Base-by-base conservation (phyloP, 1,140 invertebrate genomes). In the Drosophila sp. region DNA sequence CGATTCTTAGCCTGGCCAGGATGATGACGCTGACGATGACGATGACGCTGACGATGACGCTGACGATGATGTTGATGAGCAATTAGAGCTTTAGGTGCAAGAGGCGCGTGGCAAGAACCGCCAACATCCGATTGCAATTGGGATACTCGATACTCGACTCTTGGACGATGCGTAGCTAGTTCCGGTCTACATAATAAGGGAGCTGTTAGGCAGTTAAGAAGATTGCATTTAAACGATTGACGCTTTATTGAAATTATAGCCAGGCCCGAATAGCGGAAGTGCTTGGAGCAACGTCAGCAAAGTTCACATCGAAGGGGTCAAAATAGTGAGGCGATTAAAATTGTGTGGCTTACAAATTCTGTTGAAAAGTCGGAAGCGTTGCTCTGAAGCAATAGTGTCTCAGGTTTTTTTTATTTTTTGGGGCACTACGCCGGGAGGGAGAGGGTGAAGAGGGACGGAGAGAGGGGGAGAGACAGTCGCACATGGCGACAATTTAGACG, bases 171-270 rank as follows among this genome's bases (percentile, higher is more conserved):
- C 45, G 38, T 43, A 54, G 62, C 70, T 75, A 81, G 81, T 84
- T 84, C 82, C 81, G 82, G 70, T 69, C 16, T 46, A 21, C 32
- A 54, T 67, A 65, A 78, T 75, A 59, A 74, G 71, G 25, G 36
- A 40, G 78, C 78, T 46, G 71, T 66, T 72, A 36, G 32, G 50
- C 50, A 36, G 29, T 53, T 53, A 84, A 66, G 64, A 73, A 83
- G 76, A 81, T 82, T 89, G 76, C 66, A 18, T 57, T 53, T 72
- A 72, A 50, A 72, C 45, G 61, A 64, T 64, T 53, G 32, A 80
- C 77, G 72, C 41, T 62, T 48, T 67, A 84, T 59, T 59, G 27
- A 77, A 78, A 86, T 86, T 86, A 80, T 21, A 66, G 43, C 34
- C 61, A 41, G 45, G 32, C 27, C 27, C 27, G 13, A 27, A 25